Evolutionary conservation across 2,888 invertebrate species (phyloP), one percentile per base, ranked within the genome.

Genomic region (Scaeva pyrastri): DNA sequence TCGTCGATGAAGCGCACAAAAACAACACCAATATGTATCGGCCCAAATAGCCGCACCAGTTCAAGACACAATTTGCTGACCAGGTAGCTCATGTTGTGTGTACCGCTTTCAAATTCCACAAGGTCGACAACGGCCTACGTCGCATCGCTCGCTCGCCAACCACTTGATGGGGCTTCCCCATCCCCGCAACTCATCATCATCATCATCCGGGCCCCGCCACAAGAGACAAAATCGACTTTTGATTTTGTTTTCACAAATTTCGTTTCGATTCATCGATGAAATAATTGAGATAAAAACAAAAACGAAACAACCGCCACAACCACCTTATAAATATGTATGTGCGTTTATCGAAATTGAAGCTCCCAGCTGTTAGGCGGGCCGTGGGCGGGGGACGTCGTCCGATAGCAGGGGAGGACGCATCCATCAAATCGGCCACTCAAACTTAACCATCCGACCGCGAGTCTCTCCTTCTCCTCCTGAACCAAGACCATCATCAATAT

Each of bases 211-310:
- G 50, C 70, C 19, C 58, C 52, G 31, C 31, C 31, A 39, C 11
- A 64, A 64, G 56, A 41, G 55, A 45, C 55, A 62, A 58, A 76
- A 68, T 26, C 60, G 52, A 79, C 75, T 87, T 83, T 83, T 87
- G 83, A 79, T 87, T 83, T 82, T 78, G 70, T 81, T 82, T 87
- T 87, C 75, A 82, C 82, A 86, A 86, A 86, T 86, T 86, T 86
- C 73, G 77, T 31, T n/a, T 78, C 70, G 86, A 86, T 86, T 82
- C 82, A 82, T 83, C 88, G 88, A 88, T 88, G 82, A 88, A 87
- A 88, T 88, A 88, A 88, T 88, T 88, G 88, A 88, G 88, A 88
- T 88, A 88, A 88, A 88, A 87, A 87, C 87, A 88, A 88, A 87
- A 87, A 83, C 75, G 56, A 83, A 87, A 83, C 77, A 82, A 83